Evolutionary conservation across 2,888 invertebrate species (phyloP).

Genomic region (Lasioglossum pauxillum): DNA sequence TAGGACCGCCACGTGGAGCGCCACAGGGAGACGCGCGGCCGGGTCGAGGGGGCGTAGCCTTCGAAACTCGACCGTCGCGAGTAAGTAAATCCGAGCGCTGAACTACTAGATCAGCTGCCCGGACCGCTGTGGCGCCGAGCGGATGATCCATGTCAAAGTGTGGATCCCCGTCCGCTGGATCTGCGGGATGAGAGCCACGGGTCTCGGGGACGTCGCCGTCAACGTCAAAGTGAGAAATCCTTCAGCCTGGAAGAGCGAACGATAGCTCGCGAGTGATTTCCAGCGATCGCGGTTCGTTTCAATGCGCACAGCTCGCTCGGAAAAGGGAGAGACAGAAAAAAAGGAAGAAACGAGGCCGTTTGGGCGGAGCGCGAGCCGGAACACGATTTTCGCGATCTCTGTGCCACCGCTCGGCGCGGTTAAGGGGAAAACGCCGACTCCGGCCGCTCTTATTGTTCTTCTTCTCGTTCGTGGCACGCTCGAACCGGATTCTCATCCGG

Average conservation of each 20-base stretch:
- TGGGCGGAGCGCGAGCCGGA: conserved; percentile 46
- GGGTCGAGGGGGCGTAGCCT: too few relatives aligned
- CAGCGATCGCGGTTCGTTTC: conserved; percentile 54
- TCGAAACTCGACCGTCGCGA: too few relatives aligned
- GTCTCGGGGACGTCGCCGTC: conserved; percentile 19
- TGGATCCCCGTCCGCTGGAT: background rate
- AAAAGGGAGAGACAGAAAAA: conserved; percentile 14
- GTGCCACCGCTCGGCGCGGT: conserved; percentile 28
- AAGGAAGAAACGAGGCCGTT: conserved; percentile 48
- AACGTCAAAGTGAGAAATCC: conserved; percentile 25
- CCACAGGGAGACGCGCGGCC: too few relatives aligned
- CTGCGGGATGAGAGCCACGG: conserved; percentile 29
- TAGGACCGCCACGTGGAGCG: too few relatives aligned
- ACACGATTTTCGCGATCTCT: conserved; percentile 64
- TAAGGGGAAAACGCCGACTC: conserved; percentile 39
- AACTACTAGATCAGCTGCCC: too few relatives aligned
- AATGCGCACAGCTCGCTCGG: conserved; percentile 42
- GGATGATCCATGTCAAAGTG: background rate
- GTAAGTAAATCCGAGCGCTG: too few relatives aligned
- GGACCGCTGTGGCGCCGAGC: background rate
- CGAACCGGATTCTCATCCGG: conserved; percentile 50
- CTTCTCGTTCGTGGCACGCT: conserved; percentile 30
- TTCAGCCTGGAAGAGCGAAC: conserved; percentile 20
- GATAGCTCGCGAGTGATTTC: conserved; percentile 21
- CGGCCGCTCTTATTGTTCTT: conserved; percentile 64